phyloP scores from a whole-genome alignment of 1,140 invertebrate species.

The Platorchestia sp. region DNA sequence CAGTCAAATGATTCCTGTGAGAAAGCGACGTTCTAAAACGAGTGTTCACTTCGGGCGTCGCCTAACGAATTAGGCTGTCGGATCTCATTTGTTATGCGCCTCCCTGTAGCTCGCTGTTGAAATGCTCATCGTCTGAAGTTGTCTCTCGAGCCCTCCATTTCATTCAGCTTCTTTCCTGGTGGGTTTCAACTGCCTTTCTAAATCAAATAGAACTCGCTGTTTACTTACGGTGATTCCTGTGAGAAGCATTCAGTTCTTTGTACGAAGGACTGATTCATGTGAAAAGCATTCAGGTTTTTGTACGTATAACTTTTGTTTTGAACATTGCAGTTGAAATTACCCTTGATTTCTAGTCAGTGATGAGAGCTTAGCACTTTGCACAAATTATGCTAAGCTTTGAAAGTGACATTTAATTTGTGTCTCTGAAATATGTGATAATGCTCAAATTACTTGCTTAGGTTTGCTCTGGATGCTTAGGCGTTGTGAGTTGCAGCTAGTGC shows the following conservation, averaged over 20 bases:
- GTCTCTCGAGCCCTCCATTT: not conserved
- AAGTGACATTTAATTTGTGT: too few species aligned
- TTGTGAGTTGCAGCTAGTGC: too few species aligned
- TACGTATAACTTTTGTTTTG: too few species aligned
- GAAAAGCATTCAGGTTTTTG: too few species aligned
- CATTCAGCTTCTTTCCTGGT: not conserved
- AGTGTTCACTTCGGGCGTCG: not conserved
- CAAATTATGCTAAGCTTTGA: too few species aligned
- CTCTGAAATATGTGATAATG: too few species aligned
- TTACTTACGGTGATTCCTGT: not conserved
- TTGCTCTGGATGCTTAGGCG: not conserved
- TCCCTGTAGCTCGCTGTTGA: not conserved
- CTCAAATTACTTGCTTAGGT: too few species aligned
- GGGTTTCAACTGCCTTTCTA: not conserved
- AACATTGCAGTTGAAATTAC: too few species aligned
- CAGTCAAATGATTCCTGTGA: not conserved
- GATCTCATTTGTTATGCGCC: not conserved
- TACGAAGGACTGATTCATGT: not conserved
- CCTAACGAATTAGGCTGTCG: not conserved
- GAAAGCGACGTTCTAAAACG: not conserved
- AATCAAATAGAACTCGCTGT: not conserved
- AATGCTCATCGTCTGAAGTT: not conserved
- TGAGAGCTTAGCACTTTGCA: too few species aligned
- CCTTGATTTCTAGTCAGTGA: too few species aligned
- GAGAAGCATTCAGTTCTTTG: not conserved